A percentile compares a stretch with the other conserved stretches of the same genome.
Evolutionary conservation across 1,140 invertebrate genomes (phyloP).

Genomic region (Philopotamus ludificatus): DNA sequence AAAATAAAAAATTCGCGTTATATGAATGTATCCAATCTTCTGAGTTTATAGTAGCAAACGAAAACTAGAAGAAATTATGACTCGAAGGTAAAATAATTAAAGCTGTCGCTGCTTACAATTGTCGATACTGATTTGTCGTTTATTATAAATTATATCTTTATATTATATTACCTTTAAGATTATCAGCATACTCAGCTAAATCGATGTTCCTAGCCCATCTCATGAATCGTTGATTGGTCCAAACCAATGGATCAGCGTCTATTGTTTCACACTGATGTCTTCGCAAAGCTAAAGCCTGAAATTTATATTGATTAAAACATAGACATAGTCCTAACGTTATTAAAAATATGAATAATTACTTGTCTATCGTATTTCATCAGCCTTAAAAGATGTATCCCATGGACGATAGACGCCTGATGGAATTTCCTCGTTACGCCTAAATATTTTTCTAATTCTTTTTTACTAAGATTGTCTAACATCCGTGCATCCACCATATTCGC

Average conservation of each 20-base stretch:
- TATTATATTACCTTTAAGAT: constrained; percentile 93
- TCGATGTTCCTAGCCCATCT: constrained; percentile 91
- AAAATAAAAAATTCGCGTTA: no score
- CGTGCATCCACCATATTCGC: constrained; percentile 89
- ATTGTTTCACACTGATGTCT: constrained; percentile 84
- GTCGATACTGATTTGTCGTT: no score
- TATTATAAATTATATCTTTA: no score
- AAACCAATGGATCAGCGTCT: constrained; percentile 88
- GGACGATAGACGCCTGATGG: constrained; percentile 90
- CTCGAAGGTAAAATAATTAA: no score
- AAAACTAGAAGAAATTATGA: no score
- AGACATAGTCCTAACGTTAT: neutral
- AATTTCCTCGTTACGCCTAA: constrained; percentile 88
- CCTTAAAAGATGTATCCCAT: constrained; percentile 85
- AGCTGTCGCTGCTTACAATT: no score
- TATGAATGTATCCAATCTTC: no score
- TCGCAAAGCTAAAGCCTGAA: constrained; percentile 79
- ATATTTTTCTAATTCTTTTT: constrained; percentile 92
- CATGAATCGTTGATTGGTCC: constrained; percentile 92
- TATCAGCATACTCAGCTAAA: constrained; percentile 89
- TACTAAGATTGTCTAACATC: constrained; percentile 87
- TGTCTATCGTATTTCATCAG: constrained; percentile 92
- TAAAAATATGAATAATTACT: constrained; percentile 56
- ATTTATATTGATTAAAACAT: constrained; percentile 1
- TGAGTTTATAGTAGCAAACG: no score